Base-by-base conservation (phyloP, 1,140 invertebrate genomes). In the Camponotus vicinus region DNA sequence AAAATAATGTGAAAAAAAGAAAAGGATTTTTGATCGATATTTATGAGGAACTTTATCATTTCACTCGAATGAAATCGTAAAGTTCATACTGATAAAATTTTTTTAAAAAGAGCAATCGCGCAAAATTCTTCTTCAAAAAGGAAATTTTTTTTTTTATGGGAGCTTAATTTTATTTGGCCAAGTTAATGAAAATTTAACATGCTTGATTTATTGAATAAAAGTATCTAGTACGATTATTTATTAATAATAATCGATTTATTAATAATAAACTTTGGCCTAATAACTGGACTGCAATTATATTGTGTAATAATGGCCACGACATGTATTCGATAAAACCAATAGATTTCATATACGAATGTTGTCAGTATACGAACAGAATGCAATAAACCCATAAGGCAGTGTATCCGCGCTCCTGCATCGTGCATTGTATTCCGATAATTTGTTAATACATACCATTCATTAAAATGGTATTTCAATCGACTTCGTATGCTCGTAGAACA, bases 391-490 rank as follows among this genome's bases (percentile, higher is more conserved):
- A 67, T 77, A 77, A 77, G 52, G 9, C 27, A 59, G 76, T 73
- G 18, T 11, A 70, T 76, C 11, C 13, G 6, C 0, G 13, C 37
- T 63, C 21, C 27, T 70, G n/a, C 34, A 57, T 42, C 6, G 37
- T 45, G 18, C 63, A 82, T 88, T 85, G 59, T 87, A 83, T 83
- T 90, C 63, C 49, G 18, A 55, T 88, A 91, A 90, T 90, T 61
- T 45, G 45, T 49, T 86, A 86, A 88, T 91, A 63, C 77, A 88
- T 85, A 83, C 69, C 86, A 86, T 90, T 88, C 76, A 91, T 90
- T 88, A 88, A 88, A 64, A 45, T 45, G 37, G 45, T 27, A 79
- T 87, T 89, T 64, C 66, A n/a, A 34, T 73, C 37, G 13, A 37
- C n/a, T 37, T 11, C 6, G 15, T 59, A 78, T 63, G 32, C 71